These are phyloP conservation scores for Ptychoptera albimana DNA, from an alignment of 2,888 invertebrate genomes.

Conservation along the genomic window DNA sequence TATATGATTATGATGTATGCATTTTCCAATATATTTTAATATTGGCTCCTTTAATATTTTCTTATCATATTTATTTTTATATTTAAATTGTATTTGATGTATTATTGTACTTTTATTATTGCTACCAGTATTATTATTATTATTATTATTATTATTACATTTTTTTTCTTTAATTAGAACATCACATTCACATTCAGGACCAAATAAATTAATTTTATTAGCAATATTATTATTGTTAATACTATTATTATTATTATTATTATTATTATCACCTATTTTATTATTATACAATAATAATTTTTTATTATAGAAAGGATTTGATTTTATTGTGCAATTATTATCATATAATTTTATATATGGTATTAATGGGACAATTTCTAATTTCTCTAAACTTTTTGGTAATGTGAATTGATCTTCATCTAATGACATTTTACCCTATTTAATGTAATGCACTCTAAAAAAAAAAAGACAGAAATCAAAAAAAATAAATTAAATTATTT, in stretches of 20 bases:
- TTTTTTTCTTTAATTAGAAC: neutral
- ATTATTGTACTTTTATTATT: slow-evolving; percentile 6
- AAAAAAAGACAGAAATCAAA: too few relatives aligned
- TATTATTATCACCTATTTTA: neutral
- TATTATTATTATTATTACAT: neutral
- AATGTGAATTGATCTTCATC: slow-evolving; percentile 14
- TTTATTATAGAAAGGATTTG: slow-evolving; percentile 11
- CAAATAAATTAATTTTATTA: slow-evolving; percentile 8
- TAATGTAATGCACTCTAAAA: too few relatives aligned
- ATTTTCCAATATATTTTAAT: slow-evolving; percentile 13
- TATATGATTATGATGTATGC: slow-evolving; percentile 12
- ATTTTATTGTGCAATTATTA: slow-evolving; percentile 11
- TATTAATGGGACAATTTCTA: slow-evolving; percentile 38
- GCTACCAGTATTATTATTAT: slow-evolving; percentile 1
- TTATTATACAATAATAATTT: neutral
- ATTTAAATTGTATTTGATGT: slow-evolving; percentile 11
- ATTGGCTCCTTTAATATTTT: slow-evolving; percentile 14
- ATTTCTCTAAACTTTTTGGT: slow-evolving; percentile 36
- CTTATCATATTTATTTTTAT: slow-evolving; percentile 6
- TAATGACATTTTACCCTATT: neutral
- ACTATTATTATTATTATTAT: neutral
- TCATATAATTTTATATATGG: slow-evolving; percentile 13
- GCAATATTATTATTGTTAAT: neutral
- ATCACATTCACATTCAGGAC: slow-evolving; percentile 9
- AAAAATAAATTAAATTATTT: too few relatives aligned